Conservation (phyloP, 2,888 invertebrate species). For the Chydorus sphaericus region DNA sequence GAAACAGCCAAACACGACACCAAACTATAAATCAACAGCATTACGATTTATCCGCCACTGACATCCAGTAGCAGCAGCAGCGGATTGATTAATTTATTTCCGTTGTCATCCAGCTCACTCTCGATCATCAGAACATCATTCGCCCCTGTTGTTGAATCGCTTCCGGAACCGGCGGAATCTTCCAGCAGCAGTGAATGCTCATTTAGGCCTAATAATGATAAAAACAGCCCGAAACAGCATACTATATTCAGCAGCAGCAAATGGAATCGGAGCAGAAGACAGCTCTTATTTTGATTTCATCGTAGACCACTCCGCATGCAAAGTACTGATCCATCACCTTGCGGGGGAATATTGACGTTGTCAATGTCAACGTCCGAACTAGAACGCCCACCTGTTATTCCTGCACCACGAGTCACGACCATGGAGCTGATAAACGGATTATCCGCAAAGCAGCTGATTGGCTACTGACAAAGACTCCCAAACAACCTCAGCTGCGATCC, state of each 20-base stretch:
- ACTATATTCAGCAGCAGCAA: background rate
- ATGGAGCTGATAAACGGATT: constrained; percentile 65
- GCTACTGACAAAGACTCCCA: constrained; percentile 17
- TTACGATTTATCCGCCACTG: background rate
- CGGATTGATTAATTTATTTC: constrained; percentile 6
- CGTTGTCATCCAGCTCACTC: constrained; percentile 6
- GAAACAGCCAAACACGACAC: background rate
- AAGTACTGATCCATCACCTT: constrained; percentile 36
- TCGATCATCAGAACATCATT: background rate
- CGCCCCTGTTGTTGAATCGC: constrained; percentile 33
- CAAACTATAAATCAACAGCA: background rate
- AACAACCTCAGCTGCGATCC: constrained; percentile 12
- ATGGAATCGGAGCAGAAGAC: background rate
- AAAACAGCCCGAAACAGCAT: background rate
- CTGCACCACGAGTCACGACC: constrained; percentile 69
- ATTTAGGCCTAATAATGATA: background rate
- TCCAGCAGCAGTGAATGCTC: constrained; percentile 25
- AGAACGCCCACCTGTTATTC: constrained; percentile 29
- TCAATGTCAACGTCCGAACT: constrained; percentile 28
- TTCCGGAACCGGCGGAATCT: background rate
- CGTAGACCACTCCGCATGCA: constrained; percentile 29
- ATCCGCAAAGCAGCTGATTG: constrained; percentile 18
- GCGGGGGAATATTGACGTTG: constrained; percentile 23
- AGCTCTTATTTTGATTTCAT: constrained; percentile 22
- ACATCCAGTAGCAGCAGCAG: background rate